Base-by-base conservation (phyloP, 1,140 invertebrate genomes). In the Drosophila prosaltans region DNA sequence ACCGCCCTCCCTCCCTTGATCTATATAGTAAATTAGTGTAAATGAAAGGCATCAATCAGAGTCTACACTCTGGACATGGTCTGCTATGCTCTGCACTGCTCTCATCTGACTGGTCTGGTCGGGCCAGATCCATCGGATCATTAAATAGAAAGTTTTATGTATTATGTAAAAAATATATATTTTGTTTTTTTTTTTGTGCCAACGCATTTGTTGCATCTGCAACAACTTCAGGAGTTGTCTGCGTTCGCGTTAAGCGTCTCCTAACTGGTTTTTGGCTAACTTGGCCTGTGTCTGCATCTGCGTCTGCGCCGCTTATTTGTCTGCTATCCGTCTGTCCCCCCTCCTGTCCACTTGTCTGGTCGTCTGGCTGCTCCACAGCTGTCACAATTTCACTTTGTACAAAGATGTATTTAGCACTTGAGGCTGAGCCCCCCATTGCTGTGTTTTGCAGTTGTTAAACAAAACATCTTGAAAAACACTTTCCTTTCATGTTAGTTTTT, bases 381-480 rank as follows among this genome's bases (percentile, higher is more conserved):
- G 80, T 82, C 80, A 82, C 80, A 82, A 82, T 82, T 82, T 82
- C 80, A 82, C 80, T 82, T 82, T 64, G 80, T 36, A 63, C 45
- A 80, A 66, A 78, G 74, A 81, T 78, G 64, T 78, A 61, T 80
- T 79, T 80, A 66, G 78, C 57, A 69, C 60, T 28, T 48, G 40
- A 61, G 57, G 61, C 69, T 24, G 45, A 58, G 74, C 36, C 36
- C 30, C 41, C 39, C n/a, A 30, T 8, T 39, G 30, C 59, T 36
- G 28, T 26, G 16, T 16, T 16, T 16, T 8, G 58, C 36, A 36
- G 58, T 16, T 11, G 21, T 40, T 48, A 51, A 51, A 51, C 45
- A 76, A 75, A 76, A 76, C 73, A 76, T 76, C 54, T 66, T 48
- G 57, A 76, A 69, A 76, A 76, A 68, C 74, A 76, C 74, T 76